These are phyloP conservation scores for Haliclystus octoradiatus DNA, from an alignment of 30 jellyfish, hydroid and myxozoan genomes.

Conservation along the genomic window DNA sequence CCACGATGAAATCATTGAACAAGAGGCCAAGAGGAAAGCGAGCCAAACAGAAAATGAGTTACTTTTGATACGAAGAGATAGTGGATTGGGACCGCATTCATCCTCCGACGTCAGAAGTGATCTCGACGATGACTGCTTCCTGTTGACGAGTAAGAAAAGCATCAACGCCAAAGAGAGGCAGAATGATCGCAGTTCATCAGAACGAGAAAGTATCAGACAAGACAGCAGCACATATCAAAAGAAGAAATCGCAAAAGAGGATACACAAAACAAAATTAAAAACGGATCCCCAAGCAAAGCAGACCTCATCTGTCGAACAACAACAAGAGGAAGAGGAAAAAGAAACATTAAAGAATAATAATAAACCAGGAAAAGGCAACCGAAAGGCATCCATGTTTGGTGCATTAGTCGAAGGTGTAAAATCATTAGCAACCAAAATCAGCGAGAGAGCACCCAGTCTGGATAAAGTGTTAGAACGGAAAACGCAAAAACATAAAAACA, in stretches of 20 bases:
- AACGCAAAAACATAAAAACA: not conserved
- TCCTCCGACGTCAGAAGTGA: slow-evolving; percentile 87
- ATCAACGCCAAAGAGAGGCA: not conserved
- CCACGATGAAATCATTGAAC: not conserved
- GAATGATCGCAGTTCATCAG: not conserved
- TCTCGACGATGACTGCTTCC: slow-evolving; percentile 61
- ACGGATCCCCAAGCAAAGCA: no score
- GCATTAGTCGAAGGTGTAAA: slow-evolving; percentile 66
- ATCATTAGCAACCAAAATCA: slow-evolving; percentile 42
- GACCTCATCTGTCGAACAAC: not conserved
- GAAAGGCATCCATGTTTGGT: slow-evolving; percentile 36
- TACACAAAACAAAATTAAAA: not conserved
- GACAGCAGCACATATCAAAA: not conserved
- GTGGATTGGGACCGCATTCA: slow-evolving; percentile 91
- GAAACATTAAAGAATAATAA: not conserved
- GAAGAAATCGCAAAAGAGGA: not conserved
- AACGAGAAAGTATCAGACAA: not conserved
- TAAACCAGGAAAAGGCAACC: not conserved
- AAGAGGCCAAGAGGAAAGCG: not conserved
- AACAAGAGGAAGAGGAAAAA: not conserved
- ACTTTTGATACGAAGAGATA: slow-evolving; percentile 32
- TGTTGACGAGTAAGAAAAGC: slow-evolving; percentile 30
- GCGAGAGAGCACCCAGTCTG: slow-evolving; percentile 25
- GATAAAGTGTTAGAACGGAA: not conserved
- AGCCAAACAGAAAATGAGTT: not conserved